These are phyloP conservation scores for Chrysoperla carnea DNA, from an alignment of 1,140 invertebrate species.

Conservation along the genomic window DNA sequence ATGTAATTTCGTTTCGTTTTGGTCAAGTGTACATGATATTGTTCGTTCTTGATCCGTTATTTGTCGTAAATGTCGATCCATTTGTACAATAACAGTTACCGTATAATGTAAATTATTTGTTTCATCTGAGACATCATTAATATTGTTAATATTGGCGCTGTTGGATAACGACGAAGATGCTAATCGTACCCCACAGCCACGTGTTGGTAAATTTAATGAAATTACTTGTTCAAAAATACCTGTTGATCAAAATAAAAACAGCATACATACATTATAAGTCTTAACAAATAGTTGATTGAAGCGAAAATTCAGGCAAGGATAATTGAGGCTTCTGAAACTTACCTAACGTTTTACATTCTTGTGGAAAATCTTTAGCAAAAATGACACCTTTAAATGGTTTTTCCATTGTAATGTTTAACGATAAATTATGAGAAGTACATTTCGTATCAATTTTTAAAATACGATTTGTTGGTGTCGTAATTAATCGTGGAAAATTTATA, in stretches of 20 bases:
- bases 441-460: slow-evolving; percentile 12
- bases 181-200: slow-evolving; percentile 43
- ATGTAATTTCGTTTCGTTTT: slow-evolving; percentile 14
- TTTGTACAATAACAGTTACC: slow-evolving; percentile 45
- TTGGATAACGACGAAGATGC: slow-evolving; percentile 24
- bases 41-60: slow-evolving; percentile 43
- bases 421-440: slow-evolving; percentile 16
- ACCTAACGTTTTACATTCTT: slow-evolving; percentile 40
- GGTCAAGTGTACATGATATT: slow-evolving; percentile 29
- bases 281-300: no score
- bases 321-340: no score
- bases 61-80: slow-evolving; percentile 48
- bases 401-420: slow-evolving; percentile 24
- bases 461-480: slow-evolving; percentile 8
- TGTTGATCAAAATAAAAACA: neutral
- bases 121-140: slow-evolving; percentile 22
- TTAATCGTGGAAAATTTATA: neutral
- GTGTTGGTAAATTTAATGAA: slow-evolving; percentile 35
- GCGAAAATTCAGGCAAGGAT: no score
- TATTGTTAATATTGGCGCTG: slow-evolving; percentile 3
- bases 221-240: slow-evolving; percentile 26
- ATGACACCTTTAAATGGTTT: slow-evolving; percentile 45
- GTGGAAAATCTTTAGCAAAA: slow-evolving; percentile 49
- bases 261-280: no score
- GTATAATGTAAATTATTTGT: slow-evolving; percentile 36